Base-by-base conservation (phyloP, 2,113 vertebrate genomes). In the Python bivittatus region DNA sequence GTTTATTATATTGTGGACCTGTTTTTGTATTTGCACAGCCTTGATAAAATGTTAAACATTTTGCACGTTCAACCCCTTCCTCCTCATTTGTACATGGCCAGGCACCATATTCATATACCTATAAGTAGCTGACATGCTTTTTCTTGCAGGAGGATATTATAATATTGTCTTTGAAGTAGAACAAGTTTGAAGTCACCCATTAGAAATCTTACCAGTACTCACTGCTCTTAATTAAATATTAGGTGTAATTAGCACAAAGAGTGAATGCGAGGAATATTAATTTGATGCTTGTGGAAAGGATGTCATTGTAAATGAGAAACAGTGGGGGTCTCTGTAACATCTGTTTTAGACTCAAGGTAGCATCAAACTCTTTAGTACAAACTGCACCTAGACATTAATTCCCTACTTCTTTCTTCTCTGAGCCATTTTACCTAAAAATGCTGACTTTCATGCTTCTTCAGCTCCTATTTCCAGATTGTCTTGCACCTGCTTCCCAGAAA, bases 211-310 rank as follows among this genome's bases (percentile, higher is more conserved):
- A 90, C 87, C 83, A 56, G 97, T 97, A 93, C 97, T 96, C 93
- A 93, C 54, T 91, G 94, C 92, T 97, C 96, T 97, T 98, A 98
- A 98, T 98, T 98, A 98, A 98, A 97, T 97, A 97, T 98, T 98
- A 98, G 95, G 94, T 96, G 94, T 97, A 98, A 98, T 98, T 98
- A 98, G 96, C 95, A 92, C 92, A 91, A 96, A 97, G 96, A 96
- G 94, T 95, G 96, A 97, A 96, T 96, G 94, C 94, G 96, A 96
- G 91, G 96, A 96, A 97, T 98, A 97, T 98, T 96, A 97, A 98
- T 97, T 95, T 96, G 95, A 95, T 96, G 97, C 96, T 96, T 93
- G 48, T 93, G 96, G 95, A 97, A 96, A 90, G 93, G 96, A 95
- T 98, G 96, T 97, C 96, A 95, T 93, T 97, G 97, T 97, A 98